These are phyloP conservation scores for Melanotaenia maccullochi DNA, from an alignment of 2,797 vertebrate species.

Conservation along the genomic window DNA sequence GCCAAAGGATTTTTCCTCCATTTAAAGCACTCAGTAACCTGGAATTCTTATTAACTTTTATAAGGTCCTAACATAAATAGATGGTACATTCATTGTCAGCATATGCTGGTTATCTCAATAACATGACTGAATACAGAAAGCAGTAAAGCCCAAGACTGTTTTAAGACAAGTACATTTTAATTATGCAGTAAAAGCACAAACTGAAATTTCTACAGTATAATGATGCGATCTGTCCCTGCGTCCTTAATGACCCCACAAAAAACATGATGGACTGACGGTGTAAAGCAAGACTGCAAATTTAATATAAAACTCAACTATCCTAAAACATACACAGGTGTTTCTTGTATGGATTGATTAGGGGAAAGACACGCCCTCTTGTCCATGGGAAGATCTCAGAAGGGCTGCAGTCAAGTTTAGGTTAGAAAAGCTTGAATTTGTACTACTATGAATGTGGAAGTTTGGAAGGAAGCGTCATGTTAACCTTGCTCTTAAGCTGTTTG, in stretches of 20 bases:
- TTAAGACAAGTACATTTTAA: not conserved
- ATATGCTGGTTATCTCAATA: not conserved
- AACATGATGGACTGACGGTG: not conserved
- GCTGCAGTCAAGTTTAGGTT: not conserved
- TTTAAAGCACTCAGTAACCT: not conserved
- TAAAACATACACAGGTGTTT: not conserved
- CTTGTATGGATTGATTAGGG: not conserved
- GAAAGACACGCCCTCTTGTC: not conserved
- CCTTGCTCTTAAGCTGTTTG: fast-evolving
- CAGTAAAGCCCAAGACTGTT: not conserved
- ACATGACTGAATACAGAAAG: not conserved
- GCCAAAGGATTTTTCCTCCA: not conserved
- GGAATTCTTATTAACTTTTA: not conserved
- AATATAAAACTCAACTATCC: not conserved
- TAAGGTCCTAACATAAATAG: not conserved
- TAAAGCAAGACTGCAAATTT: not conserved
- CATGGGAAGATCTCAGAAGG: not conserved
- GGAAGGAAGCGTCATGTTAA: not conserved
- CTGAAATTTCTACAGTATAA: not conserved
- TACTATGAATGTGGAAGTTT: not conserved
- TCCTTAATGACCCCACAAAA: not conserved
- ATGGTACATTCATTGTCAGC: not conserved
- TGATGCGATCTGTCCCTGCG: not conserved
- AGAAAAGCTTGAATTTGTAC: not conserved
- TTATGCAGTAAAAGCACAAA: not conserved